Percentiles rank a stretch among this genome's conserved stretches.
These are phyloP conservation scores for Vulpes vulpes DNA, from an alignment of 2,113 vertebrate genomes.

Conservation along the genomic window DNA sequence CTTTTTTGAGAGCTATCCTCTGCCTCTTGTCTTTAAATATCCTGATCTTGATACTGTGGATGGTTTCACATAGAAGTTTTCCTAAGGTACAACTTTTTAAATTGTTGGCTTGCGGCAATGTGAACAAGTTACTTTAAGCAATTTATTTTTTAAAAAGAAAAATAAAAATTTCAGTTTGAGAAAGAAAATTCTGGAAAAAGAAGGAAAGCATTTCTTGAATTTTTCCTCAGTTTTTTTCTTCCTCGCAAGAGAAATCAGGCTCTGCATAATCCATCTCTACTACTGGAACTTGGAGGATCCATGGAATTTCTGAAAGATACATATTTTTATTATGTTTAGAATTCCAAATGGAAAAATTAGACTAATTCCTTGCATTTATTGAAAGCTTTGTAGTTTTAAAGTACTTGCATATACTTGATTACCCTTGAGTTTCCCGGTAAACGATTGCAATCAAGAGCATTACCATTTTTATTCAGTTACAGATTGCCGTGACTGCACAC, in stretches of 20 bases:
- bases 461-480: not conserved
- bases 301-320: slow-evolving; percentile 8
- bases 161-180: not conserved
- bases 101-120: not conserved
- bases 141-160: slow-evolving; percentile 22
- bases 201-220: slow-evolving; percentile 15
- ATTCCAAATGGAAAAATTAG: not conserved
- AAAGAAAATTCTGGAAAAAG: slow-evolving; percentile 17
- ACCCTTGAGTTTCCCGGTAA: not conserved
- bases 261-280: not conserved
- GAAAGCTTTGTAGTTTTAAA: not conserved
- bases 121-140: not conserved
- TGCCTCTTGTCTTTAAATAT: not conserved
- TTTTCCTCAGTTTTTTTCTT: not conserved
- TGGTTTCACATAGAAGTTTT: slow-evolving; percentile 29
- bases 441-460: not conserved
- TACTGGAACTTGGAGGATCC: not conserved
- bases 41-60: not conserved
- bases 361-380: not conserved
- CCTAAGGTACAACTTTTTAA: not conserved
- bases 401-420: not conserved
- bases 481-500: not conserved
- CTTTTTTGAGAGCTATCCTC: not conserved
- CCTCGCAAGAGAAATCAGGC: not conserved
- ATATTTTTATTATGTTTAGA: not conserved